These are phyloP conservation scores for Hassar affinis DNA, from an alignment of 2,113 vertebrate species.

Conservation along the genomic window DNA sequence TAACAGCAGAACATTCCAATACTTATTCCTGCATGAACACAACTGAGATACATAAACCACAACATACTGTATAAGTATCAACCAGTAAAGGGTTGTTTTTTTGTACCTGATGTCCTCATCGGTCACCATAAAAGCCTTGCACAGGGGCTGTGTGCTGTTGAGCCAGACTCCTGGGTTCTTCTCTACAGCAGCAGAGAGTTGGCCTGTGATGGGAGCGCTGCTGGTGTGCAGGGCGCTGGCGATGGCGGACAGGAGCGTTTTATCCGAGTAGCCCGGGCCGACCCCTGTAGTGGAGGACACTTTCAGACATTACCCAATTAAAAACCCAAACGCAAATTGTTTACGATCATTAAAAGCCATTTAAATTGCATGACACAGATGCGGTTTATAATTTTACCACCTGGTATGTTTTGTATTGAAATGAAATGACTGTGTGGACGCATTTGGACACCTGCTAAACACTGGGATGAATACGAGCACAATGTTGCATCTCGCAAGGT, in stretches of 20 bases:
- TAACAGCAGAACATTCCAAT: not conserved
- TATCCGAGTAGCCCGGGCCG: constrained; percentile 88
- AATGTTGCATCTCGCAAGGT: not conserved
- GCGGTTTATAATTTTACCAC: not conserved
- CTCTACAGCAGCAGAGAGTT: constrained; percentile 91
- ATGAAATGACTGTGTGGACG: not conserved
- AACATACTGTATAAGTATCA: too few species aligned
- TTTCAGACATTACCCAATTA: not conserved
- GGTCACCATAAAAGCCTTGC: constrained; percentile 95
- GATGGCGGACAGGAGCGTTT: constrained; percentile 89
- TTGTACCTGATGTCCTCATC: constrained; percentile 94
- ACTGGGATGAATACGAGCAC: not conserved
- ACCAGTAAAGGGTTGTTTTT: not conserved
- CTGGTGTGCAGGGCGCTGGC: constrained; percentile 95
- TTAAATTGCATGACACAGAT: not conserved
- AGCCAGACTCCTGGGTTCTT: constrained; percentile 98
- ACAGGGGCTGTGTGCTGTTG: constrained; percentile 91
- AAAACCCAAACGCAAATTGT: not conserved
- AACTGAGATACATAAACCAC: too few species aligned
- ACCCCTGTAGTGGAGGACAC: constrained; percentile 74
- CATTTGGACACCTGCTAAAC: not conserved
- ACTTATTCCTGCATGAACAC: not conserved
- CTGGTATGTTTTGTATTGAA: not conserved
- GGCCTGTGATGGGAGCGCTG: constrained; percentile 89
- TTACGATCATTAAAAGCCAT: not conserved